Evolutionary conservation across 2,888 invertebrate species (phyloP), one percentile per base, ranked within the genome.

Genomic region (Drosophila rubida): DNA sequence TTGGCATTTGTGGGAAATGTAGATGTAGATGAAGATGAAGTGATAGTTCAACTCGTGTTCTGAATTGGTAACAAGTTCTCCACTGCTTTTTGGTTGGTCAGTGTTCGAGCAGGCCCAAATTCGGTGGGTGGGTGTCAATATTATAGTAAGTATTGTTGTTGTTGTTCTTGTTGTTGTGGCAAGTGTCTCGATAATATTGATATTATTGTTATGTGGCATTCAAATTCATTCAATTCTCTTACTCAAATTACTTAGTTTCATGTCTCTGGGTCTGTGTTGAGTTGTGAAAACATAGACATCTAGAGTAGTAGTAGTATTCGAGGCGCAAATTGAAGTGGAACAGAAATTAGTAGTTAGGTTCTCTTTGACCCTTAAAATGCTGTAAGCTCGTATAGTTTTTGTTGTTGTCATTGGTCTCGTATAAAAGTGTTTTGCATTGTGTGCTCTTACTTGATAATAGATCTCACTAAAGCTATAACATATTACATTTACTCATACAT

Each of bases 381-480:
- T 79, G 66, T 84, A 84, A 84, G 83, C 83, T 84, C 83, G 85
- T 75, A 78, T 67, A 73, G 71, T 83, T 81, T 54, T 55, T 30
- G 30, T n/a, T 32, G 42, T 41, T 69, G 61, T 64, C 55, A 65
- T 84, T 84, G 83, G 83, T 84, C 85, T 80, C 57, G 60, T 68
- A 63, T 63, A 59, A 69, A 76, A 66, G 60, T 61, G 19, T 75
- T 72, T 73, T 51, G 37, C 7, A 50, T 61, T 71, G 60, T 54
- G 61, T 72, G 30, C 60, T 25, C 66, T 55, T 51, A 16, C 39
- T 41, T 37, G 7, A 22, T 50, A 50, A 53, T 27, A 53, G 55
- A 30, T 53, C 59, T 49, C 48, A 48, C 45, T 74, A 69, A 70
- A 67, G 74, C 70, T 74, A 70, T 57, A 42, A 70, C 44, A 69